Conservation (phyloP, 2,113 vertebrate species). For the Antechinus stuartii region DNA sequence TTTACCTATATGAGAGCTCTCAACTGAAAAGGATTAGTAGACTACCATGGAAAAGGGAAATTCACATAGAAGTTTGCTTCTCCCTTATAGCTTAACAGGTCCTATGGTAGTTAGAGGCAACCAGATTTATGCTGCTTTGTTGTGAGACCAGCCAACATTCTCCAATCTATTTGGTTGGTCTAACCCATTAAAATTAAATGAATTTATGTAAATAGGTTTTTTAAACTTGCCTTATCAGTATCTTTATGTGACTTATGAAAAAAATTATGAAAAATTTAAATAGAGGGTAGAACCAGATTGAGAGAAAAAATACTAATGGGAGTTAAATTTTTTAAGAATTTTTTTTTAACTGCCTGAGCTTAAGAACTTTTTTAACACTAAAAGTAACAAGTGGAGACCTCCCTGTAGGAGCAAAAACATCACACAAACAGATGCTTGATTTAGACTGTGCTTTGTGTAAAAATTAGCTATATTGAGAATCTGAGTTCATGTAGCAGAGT, state of each 20-base stretch:
- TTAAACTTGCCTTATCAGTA: slow-evolving; percentile 4
- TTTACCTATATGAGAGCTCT: neutral
- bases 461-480: neutral
- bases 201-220: neutral
- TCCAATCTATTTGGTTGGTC: neutral
- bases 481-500: neutral
- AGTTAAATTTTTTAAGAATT: too few species aligned
- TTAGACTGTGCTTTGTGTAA: neutral
- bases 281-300: neutral
- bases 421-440: neutral
- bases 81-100: neutral
- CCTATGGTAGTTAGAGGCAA: neutral
- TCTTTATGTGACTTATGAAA: neutral
- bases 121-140: neutral
- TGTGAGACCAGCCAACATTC: neutral
- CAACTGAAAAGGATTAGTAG: neutral
- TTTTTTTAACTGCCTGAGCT: neutral
- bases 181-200: neutral
- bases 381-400: neutral
- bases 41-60: neutral
- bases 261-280: neutral
- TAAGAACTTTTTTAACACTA: neutral
- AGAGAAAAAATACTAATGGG: neutral
- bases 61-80: neutral
- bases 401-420: neutral